Percentiles rank a stretch among this genome's conserved stretches.
phyloP scores from a whole-genome alignment of 2,113 vertebrate species.

The Chunga burmeisteri region DNA sequence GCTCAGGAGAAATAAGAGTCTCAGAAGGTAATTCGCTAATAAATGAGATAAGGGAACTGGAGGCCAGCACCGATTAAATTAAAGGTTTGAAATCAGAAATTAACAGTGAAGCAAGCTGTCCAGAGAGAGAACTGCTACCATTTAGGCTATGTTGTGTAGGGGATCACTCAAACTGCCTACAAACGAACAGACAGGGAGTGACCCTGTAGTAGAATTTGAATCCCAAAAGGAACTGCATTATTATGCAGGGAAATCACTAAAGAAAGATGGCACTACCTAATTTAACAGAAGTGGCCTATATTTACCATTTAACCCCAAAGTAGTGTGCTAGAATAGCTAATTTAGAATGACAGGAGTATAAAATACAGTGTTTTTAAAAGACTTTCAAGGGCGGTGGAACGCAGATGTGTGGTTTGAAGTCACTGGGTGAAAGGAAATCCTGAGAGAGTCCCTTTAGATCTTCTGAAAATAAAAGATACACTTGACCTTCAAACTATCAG shows the following conservation, averaged over 20 bases:
- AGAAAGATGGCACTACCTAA: neutral
- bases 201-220: neutral
- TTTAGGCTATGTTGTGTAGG: neutral
- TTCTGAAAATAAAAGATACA: neutral
- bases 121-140: neutral
- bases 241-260: neutral
- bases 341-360: neutral
- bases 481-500: neutral
- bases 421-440: neutral
- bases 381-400: neutral
- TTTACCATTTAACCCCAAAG: slow-evolving; percentile 3
- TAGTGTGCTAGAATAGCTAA: neutral
- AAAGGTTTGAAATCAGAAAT: slow-evolving; percentile 30
- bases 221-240: neutral
- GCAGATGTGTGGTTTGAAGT: neutral
- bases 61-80: slow-evolving; percentile 4
- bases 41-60: slow-evolving; percentile 35
- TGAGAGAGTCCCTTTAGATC: neutral
- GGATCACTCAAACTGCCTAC: neutral
- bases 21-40: neutral
- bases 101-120: neutral
- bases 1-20: neutral
- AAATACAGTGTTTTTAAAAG: neutral
- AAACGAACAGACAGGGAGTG: neutral
- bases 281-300: slow-evolving; percentile 12